phyloP scores from a whole-genome alignment of 2,797 vertebrate genomes.

The Sitta carolinensis region DNA sequence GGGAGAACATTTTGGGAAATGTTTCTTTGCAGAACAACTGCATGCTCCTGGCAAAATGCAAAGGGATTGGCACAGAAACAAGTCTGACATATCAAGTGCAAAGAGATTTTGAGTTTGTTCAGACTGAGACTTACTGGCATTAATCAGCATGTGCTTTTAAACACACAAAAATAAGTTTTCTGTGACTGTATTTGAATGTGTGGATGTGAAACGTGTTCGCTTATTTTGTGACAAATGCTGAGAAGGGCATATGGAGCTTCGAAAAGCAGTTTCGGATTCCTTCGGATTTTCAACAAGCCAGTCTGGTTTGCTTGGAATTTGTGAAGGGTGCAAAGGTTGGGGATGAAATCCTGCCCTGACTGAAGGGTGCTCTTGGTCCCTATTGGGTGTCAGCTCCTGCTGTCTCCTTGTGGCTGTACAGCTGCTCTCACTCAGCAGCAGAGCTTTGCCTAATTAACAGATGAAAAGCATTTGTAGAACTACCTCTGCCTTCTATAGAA shows the following conservation, averaged over 20 bases:
- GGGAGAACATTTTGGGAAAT: not conserved
- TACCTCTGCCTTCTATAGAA: not conserved
- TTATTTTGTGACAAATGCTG: slow-evolving; percentile 21
- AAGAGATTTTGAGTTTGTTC: slow-evolving; percentile 55
- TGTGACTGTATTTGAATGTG: slow-evolving; percentile 24
- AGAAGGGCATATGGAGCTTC: not conserved
- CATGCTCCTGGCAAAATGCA: not conserved
- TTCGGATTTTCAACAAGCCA: not conserved
- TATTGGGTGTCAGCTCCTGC: not conserved
- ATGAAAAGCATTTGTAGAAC: not conserved
- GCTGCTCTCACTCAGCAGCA: not conserved
- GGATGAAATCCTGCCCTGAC: not conserved
- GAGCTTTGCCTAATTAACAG: not conserved
- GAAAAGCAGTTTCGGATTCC: not conserved
- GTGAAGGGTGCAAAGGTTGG: not conserved
- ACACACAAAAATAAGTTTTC: not conserved
- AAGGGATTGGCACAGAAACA: not conserved
- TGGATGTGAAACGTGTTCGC: slow-evolving; percentile 6
- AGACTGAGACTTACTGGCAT: slow-evolving; percentile 18
- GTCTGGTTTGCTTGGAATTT: not conserved
- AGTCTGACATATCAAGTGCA: not conserved
- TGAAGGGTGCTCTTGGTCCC: not conserved
- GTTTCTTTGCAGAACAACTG: not conserved
- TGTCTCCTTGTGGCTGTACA: not conserved
- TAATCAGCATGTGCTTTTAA: slow-evolving; percentile 57